Conservation (phyloP, 64 coral and sea anemone species). For the Anthopleura sola region DNA sequence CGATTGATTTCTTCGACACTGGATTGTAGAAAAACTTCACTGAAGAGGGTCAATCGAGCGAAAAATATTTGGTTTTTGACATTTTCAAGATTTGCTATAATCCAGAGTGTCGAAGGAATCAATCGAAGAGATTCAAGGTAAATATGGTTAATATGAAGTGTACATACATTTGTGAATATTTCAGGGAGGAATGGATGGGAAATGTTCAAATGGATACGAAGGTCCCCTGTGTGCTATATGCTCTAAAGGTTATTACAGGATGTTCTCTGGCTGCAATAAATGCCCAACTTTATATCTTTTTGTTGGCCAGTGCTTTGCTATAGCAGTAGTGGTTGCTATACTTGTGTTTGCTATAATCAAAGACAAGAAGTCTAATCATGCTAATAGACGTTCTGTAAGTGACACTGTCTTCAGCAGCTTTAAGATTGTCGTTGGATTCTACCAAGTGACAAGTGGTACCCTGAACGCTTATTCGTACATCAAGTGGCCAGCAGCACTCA, state of each 20-base stretch:
- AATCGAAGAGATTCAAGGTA: no score
- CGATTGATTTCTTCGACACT: no score
- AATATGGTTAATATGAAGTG: no score
- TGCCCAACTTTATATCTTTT: slow-evolving; percentile 34
- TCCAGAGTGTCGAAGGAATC: no score
- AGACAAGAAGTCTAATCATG: neutral
- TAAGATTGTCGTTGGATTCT: slow-evolving; percentile 29
- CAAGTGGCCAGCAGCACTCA: slow-evolving; percentile 12
- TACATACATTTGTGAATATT: no score
- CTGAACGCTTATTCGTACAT: slow-evolving; percentile 23
- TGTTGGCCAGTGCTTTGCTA: slow-evolving; percentile 13
- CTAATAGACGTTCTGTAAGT: neutral
- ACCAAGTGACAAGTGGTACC: slow-evolving; percentile 21
- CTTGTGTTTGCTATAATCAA: no score
- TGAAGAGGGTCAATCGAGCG: no score
- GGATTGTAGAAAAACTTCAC: no score
- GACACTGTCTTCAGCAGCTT: slow-evolving; percentile 8
- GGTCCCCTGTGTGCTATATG: slow-evolving; percentile 48
- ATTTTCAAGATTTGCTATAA: no score
- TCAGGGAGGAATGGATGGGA: slow-evolving; percentile 15
- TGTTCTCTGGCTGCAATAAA: slow-evolving; percentile 39
- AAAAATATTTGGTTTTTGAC: no score
- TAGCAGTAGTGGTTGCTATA: neutral
- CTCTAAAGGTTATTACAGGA: slow-evolving; percentile 24
- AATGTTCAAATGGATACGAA: slow-evolving; percentile 29